A percentile compares a stretch with the other conserved stretches of the same genome.
Evolutionary conservation across 2,113 vertebrate species (phyloP).

Genomic region (Barnardius zonarius): DNA sequence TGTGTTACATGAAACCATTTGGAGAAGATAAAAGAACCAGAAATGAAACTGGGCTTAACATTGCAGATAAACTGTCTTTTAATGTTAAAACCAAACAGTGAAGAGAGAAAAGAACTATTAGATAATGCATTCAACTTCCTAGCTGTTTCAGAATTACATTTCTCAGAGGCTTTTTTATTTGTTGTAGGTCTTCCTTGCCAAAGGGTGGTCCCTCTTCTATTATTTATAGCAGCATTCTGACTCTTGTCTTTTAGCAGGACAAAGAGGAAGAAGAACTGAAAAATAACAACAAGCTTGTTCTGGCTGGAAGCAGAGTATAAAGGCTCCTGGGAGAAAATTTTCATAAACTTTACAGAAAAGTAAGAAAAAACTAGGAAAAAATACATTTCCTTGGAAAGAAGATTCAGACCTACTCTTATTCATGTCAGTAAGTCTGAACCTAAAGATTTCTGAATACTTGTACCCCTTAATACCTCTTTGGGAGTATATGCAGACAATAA

Average conservation of each 20-base stretch:
- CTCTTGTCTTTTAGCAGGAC: neutral
- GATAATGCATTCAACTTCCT: neutral
- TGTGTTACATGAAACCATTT: conserved; percentile 16
- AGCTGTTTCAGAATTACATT: neutral
- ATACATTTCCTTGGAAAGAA: neutral
- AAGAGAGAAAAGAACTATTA: neutral
- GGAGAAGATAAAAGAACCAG: neutral
- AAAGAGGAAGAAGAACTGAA: neutral
- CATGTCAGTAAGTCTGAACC: neutral
- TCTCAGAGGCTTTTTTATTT: neutral
- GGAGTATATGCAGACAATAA: neutral
- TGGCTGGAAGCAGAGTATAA: neutral
- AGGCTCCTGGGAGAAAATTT: neutral
- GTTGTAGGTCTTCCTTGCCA: neutral
- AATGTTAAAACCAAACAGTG: neutral
- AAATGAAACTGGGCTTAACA: neutral
- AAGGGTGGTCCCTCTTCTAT: neutral
- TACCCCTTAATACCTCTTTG: neutral
- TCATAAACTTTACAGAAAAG: neutral
- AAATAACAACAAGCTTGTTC: neutral
- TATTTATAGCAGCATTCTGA: neutral
- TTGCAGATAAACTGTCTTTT: neutral
- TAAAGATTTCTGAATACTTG: neutral
- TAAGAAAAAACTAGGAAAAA: neutral
- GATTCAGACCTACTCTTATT: neutral